These are phyloP conservation scores for Actinia equina DNA, from an alignment of 64 coral and sea anemone genomes.

Conservation along the genomic window DNA sequence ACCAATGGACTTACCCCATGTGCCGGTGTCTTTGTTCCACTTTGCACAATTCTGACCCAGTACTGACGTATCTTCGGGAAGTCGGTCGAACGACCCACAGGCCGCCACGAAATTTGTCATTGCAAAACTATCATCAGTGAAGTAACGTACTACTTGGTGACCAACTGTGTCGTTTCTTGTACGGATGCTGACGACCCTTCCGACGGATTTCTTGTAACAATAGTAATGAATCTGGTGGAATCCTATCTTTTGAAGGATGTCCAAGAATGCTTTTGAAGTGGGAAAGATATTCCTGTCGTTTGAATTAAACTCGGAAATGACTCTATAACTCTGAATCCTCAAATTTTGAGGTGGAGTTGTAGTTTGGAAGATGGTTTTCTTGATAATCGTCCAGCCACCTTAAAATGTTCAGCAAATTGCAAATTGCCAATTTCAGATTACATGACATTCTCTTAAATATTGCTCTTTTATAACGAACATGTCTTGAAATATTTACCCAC, in stretches of 20 bases:
- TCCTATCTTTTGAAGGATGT: background rate
- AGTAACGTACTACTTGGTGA: background rate
- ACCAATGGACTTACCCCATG: background rate
- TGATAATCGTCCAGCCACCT: constrained; percentile 72
- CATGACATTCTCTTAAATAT: too few species aligned
- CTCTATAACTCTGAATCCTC: background rate
- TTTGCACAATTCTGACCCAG: background rate
- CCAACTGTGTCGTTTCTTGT: background rate
- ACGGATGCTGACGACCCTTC: background rate
- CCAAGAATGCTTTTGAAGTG: background rate
- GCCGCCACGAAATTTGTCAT: background rate
- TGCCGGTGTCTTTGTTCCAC: background rate
- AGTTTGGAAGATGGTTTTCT: constrained; percentile 19
- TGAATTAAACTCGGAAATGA: background rate
- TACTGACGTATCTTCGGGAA: background rate
- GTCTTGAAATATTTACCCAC: too few species aligned
- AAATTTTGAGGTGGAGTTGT: background rate
- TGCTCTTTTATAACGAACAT: too few species aligned
- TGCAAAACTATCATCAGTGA: background rate
- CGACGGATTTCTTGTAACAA: background rate
- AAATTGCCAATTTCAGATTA: too few species aligned
- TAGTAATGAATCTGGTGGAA: constrained; percentile 4
- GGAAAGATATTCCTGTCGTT: background rate
- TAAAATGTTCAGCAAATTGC: background rate
- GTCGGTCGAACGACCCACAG: background rate